These are phyloP conservation scores for Phocides pigmalion DNA, from an alignment of 1,140 invertebrate genomes.

Conservation along the genomic window DNA sequence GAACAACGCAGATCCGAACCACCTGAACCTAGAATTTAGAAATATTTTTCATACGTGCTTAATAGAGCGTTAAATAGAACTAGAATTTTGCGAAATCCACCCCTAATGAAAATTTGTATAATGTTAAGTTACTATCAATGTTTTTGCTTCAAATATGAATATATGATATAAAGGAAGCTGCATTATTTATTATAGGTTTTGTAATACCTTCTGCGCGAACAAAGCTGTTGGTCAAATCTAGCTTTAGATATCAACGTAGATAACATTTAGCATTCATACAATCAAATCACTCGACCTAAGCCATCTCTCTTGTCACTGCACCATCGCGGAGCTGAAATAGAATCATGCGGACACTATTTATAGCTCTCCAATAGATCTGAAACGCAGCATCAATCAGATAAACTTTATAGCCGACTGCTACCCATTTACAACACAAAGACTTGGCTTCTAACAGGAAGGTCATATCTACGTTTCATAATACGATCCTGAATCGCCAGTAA, in stretches of 20 bases:
- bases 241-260: neutral
- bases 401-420: constrained; percentile 14
- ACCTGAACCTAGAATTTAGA: too few species aligned
- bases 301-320: constrained; percentile 3
- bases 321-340: constrained; percentile 18
- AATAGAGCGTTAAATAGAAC: too few species aligned
- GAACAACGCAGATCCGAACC: too few species aligned
- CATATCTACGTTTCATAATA: neutral
- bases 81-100: too few species aligned
- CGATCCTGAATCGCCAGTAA: too few species aligned
- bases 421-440: constrained; percentile 18
- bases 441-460: constrained; percentile 17
- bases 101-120: too few species aligned
- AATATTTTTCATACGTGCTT: too few species aligned
- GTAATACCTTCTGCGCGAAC: too few species aligned
- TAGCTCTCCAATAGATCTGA: constrained; percentile 6
- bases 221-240: neutral
- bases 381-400: constrained; percentile 19
- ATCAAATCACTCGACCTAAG: neutral
- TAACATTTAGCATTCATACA: neutral
- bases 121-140: too few species aligned
- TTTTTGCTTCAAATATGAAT: too few species aligned
- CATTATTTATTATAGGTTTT: too few species aligned
- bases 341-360: constrained; percentile 10
- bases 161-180: too few species aligned